Evolutionary conservation across 2,797 vertebrate species (phyloP).

Genomic region (Heliangelus exortis): DNA sequence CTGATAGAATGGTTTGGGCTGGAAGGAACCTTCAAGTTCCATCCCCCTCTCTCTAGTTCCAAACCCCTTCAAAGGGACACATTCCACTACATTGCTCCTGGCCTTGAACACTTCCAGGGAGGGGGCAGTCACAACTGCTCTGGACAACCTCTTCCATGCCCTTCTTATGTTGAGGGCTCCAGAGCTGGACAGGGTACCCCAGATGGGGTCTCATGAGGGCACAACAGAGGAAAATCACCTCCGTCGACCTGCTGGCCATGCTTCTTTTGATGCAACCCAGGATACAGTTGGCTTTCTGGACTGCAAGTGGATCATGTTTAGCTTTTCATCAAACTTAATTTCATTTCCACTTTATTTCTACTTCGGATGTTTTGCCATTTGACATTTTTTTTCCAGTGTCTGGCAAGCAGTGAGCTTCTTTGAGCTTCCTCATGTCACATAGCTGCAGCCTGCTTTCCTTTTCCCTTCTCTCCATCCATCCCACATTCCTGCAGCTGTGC

Average conservation of each 20-base stretch:
- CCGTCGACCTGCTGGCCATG: too few relatives aligned
- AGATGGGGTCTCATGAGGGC: background rate
- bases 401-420: background rate
- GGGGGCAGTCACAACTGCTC: background rate
- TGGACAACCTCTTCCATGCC: background rate
- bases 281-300: too few relatives aligned
- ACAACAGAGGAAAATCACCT: too few relatives aligned
- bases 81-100: too few relatives aligned
- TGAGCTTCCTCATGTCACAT: background rate
- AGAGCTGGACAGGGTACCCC: fast-evolving
- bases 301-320: too few relatives aligned
- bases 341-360: background rate
- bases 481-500: background rate
- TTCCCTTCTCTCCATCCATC: background rate
- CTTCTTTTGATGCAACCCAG: too few relatives aligned
- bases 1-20: too few relatives aligned
- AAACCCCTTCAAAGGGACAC: too few relatives aligned
- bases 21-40: too few relatives aligned
- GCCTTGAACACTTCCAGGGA: background rate
- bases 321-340: background rate
- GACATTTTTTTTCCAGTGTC: background rate
- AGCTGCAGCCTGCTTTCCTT: background rate
- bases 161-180: background rate
- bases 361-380: background rate
- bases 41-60: too few relatives aligned